Base-by-base conservation (phyloP, 1,140 invertebrate species). In the Augochlora pura region DNA sequence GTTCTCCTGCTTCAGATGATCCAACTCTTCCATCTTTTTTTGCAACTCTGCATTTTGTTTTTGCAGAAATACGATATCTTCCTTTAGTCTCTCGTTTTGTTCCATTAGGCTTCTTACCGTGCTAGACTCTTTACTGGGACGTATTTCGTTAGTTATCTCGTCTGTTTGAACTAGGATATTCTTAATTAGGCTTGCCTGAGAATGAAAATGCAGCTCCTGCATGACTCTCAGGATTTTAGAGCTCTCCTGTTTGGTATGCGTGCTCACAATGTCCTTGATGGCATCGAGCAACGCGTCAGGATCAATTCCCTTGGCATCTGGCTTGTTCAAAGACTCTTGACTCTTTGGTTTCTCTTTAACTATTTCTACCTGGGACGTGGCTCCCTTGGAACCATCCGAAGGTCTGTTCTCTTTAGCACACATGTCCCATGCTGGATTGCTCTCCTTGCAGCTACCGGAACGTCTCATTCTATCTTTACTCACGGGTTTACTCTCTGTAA, bases 331-430 rank as follows among this genome's bases (percentile, higher is more conserved):
- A 68, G 2, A n/a, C 38, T 64, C 67, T 16, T 52, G 25, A 10
- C 18, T 77, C 39, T 74, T 88, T 87, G 46, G 64, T 77, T 52
- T 87, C 0, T 86, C 78, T 69, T 87, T 87, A 14, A 21, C 0
- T 10, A 72, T 7, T 9, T 90, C 84, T 10, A 59, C 12, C 0
- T 86, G 75, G 27, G 69, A 66, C 21, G 67, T 65, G n/a, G 39
- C 84, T 54, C 86, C 89, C 62, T 63, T 85, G 0, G 86, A 86
- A 12, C 77, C 80, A 60, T 90, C 84, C 5, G 70, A 64, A 1
- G 91, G 90, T 60, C 83, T 73, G 54, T 92, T 93, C 67, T 93
- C 92, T 69, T 93, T 92, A 38, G 80, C 87, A 1, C 89, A 91
- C 39, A 38, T 71, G 77, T 92, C 90, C n/a, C 88, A 89, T 8